Evolutionary conservation across 2,113 vertebrate species (phyloP).

Genomic region (Xenopus tropicalis): UCB_Xtro_10.0 CM004448.2:149078001-149078500

Average conservation of each 20-base stretch:
- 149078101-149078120: neutral
- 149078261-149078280: neutral
- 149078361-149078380: conserved; percentile 9
- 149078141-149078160: no score
- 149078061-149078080: neutral
- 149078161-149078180: conserved; percentile 4
- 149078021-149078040: no score
- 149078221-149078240: conserved; percentile 1
- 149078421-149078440: no score
- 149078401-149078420: no score
- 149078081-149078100: neutral
- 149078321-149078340: conserved; percentile 2
- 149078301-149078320: neutral
- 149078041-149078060: no score
- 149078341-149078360: conserved; percentile 4
- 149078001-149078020: no score
- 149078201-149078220: conserved; percentile 12
- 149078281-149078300: conserved; percentile 18
- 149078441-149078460: no score
- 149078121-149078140: neutral
- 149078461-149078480: no score
- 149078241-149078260: conserved; percentile 31
- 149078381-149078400: neutral
- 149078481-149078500: no score
- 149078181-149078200: neutral